A percentile compares a stretch with the other conserved stretches of the same genome.
Conservation (phyloP, 2,113 vertebrate species). For the Centropus unirufus region DNA sequence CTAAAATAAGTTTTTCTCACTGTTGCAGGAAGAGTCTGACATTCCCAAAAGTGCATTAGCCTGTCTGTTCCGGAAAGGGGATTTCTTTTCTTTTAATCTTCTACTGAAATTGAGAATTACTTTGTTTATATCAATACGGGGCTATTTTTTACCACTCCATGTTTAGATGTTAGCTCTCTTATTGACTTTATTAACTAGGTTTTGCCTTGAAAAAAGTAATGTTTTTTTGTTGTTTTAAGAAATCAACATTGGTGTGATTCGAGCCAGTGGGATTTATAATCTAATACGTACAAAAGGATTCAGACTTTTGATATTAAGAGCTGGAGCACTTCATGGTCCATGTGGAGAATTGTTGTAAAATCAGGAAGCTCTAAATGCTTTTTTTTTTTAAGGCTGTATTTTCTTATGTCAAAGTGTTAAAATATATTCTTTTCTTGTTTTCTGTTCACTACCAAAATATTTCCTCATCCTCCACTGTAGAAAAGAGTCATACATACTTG, state of each 20-base stretch:
- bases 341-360: not conserved
- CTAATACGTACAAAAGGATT: not conserved
- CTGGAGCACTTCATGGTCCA: not conserved
- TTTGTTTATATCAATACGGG: not conserved
- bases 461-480: not conserved
- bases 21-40: slow-evolving; percentile 36
- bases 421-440: not conserved
- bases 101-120: not conserved
- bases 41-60: slow-evolving; percentile 16
- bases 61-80: not conserved
- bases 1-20: not conserved
- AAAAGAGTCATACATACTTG: slow-evolving; percentile 8
- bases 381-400: not conserved
- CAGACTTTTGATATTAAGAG: not conserved
- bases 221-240: not conserved
- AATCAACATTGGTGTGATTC: not conserved
- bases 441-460: not conserved
- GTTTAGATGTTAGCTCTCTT: not conserved
- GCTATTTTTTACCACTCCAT: not conserved
- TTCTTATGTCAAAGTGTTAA: not conserved
- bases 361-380: not conserved
- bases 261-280: not conserved
- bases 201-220: not conserved
- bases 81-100: slow-evolving; percentile 16
- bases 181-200: not conserved